A percentile compares a stretch with the other conserved stretches of the same genome.
These are phyloP conservation scores for Apomyelois bistriatella DNA, from an alignment of 2,888 invertebrate species.

Conservation along the genomic window DNA sequence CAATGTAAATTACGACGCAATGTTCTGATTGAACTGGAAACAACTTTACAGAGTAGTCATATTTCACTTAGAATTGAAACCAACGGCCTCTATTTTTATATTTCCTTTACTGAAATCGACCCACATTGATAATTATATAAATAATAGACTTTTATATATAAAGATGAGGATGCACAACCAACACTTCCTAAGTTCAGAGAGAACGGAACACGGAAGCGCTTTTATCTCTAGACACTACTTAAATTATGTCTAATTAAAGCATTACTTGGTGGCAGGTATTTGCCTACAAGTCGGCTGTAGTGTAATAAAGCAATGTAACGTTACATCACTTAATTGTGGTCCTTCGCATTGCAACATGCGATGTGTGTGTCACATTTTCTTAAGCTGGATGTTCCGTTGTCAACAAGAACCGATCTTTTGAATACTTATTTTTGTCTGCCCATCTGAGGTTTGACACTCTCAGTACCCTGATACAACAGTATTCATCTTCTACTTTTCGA, in stretches of 20 bases:
- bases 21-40: too few species aligned
- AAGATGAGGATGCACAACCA: not conserved
- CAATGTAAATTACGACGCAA: too few species aligned
- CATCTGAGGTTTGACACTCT: too few species aligned
- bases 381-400: not conserved
- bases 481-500: too few species aligned
- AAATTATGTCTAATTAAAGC: constrained; percentile 7
- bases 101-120: too few species aligned
- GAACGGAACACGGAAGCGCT: not conserved
- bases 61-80: too few species aligned
- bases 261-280: constrained; percentile 8
- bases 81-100: too few species aligned
- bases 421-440: too few species aligned
- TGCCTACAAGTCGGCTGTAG: not conserved
- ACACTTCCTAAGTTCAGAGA: constrained; percentile 4
- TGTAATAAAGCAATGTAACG: not conserved
- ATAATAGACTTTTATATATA: not conserved
- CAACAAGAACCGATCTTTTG: too few species aligned
- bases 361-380: not conserved
- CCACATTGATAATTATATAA: too few species aligned
- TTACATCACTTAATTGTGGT: constrained; percentile 12
- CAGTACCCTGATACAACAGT: too few species aligned
- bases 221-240: not conserved
- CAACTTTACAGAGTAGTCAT: too few species aligned
- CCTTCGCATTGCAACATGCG: constrained; percentile 29